Base-by-base conservation (phyloP, 2,797 vertebrate genomes). In the Australoheros facetus region DNA sequence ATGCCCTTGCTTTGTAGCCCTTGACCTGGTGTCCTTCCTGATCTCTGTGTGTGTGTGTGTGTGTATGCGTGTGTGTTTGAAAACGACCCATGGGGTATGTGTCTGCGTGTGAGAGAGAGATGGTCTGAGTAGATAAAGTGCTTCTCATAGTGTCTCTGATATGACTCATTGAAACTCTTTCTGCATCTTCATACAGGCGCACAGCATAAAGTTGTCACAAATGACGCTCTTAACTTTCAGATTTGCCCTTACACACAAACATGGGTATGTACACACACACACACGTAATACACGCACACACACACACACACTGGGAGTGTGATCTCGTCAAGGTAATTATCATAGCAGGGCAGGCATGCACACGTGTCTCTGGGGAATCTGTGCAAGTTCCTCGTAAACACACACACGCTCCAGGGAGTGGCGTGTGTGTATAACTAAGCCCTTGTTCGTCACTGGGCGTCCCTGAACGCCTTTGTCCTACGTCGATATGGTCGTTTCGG, bases 371-470 rank as follows among this genome's bases (percentile, higher is more conserved):
- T 72, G 77, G 80, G 89, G 91, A 93, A 91, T 94, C 80, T 88
- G 78, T 80, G 83, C 70, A 64, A 88, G 85, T 84, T 85, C 78
- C 89, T 91, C 79, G 60, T 85, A 90, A 91, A 93, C 83, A 92
- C 90, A 89, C 79, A 90, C 76, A 60, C 82, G 57, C 84, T 83
- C 58, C 58, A 83, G 90, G 90, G 92, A 91, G 90, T 91, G 89
- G 82, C 30, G 66, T 89, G 82, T 93, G 86, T 92, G 84, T 88
- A 86, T 83, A 89, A 92, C 87, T 90, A 88, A 93, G 84, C 81
- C 84, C 83, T 90, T 89, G 93, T 93, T 94, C 90, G 89, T 94
- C 93, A 93, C 79, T 81, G 89, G 91, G 91, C 77, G 89, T 92
- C 93, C 94, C 92, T 81, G 80, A 88, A 91, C 82, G 79, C 90